Evolutionary conservation across 2,113 vertebrate species (phyloP), one percentile per base, ranked within the genome.

Genomic region (Saccopteryx leptura): DNA sequence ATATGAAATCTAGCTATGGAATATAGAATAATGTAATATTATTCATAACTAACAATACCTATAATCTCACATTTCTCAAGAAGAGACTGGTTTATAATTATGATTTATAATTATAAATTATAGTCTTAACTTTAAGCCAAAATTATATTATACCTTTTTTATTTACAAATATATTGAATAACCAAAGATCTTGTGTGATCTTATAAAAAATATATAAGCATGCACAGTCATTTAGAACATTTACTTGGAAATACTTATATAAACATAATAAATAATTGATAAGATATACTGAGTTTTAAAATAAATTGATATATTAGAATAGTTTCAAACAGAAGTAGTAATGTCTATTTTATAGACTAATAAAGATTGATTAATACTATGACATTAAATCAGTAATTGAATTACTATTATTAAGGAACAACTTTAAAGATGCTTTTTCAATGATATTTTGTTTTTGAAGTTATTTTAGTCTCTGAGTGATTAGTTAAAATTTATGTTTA

Each of bases 41-140:
- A 31, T 90, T 9, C 10, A 52, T 46, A 61, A n/a, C 2, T 56
- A 56, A 82, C 8, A n/a, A 71, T 68, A 58, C 21, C 31, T 87
- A 28, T 15, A 79, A 46, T 80, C 76, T 90, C 78, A 76, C 8
- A 86, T n/a, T 74, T 95, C 33, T 82, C 17, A 17, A 93, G 8
- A 96, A 86, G 5, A 95, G 12, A 14, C 23, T 71, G 54, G 31
- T 15, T 95, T 17, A 83, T 71, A 46, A 61, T 92, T 14, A 94
- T 48, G 54, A 50, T 65, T 87, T 63, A 4, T 66, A 88, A 61
- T 85, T 82, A 92, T 21, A 89, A 91, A 68, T 28, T 3, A 86
- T 66, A 72, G 33, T 54, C 46, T 89, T 61, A 88, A 90, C 3
- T 5, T 75, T 83, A 74, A 93, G 76, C 1, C 5, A 72, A 87